A percentile compares a stretch with the other conserved stretches of the same genome.
Evolutionary conservation across 2,113 vertebrate genomes (phyloP).

Genomic region (Sigmodon hispidus): DNA sequence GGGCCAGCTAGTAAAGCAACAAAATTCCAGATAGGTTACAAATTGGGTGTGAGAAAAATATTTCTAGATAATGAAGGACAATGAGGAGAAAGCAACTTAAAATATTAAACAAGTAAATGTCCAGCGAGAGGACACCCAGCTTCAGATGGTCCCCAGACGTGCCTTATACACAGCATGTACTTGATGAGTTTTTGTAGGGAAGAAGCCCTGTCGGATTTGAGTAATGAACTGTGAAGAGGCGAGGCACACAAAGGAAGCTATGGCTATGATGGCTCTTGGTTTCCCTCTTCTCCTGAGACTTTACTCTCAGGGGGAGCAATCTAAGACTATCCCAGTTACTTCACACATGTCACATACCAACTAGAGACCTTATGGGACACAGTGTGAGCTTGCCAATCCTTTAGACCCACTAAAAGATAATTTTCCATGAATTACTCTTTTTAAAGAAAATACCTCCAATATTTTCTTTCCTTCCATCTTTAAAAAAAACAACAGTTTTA

Average conservation of each 20-base stretch:
- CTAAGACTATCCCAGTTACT: not conserved
- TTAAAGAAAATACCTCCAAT: not conserved
- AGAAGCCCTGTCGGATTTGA: slow-evolving; percentile 15
- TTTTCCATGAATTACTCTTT: not conserved
- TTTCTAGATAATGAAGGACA: not conserved
- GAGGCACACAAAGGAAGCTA: not conserved
- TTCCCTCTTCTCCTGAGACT: not conserved
- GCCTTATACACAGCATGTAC: not conserved
- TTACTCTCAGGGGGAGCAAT: not conserved
- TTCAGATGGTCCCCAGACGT: not conserved
- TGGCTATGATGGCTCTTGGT: not conserved
- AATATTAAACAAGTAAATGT: not conserved
- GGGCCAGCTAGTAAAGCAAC: not conserved
- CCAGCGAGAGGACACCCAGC: not conserved
- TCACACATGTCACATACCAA: not conserved
- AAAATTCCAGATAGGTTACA: not conserved
- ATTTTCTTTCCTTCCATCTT: not conserved
- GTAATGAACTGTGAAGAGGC: not conserved
- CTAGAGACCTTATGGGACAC: not conserved
- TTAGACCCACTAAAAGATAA: not conserved
- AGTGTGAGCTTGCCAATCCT: not conserved
- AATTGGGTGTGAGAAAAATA: not conserved
- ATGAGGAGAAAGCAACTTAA: not conserved
- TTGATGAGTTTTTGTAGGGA: not conserved
- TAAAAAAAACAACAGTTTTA: not conserved